Conservation (phyloP, 2,797 vertebrate species). For the Sebastiscus albofasciatus region DNA sequence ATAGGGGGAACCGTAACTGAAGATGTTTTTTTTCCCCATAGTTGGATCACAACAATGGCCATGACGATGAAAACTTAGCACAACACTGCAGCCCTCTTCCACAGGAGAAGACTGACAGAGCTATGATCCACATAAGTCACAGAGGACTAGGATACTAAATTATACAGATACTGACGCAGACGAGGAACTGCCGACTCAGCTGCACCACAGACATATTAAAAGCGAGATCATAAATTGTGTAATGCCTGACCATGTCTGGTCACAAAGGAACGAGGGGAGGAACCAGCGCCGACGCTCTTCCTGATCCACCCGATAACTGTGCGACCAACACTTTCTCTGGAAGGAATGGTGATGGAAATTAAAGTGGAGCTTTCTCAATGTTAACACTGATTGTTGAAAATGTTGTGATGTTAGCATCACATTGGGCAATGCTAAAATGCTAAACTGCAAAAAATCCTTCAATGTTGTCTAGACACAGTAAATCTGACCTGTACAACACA, state of each 20-base stretch:
- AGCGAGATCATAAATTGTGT: constrained; percentile 54
- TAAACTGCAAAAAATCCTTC: not conserved
- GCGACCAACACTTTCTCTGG: not conserved
- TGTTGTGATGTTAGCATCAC: not conserved
- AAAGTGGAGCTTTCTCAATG: not conserved
- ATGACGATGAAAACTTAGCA: constrained; percentile 13
- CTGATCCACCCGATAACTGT: not conserved
- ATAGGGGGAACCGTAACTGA: constrained; percentile 3
- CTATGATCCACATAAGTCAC: constrained; percentile 40
- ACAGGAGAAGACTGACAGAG: constrained; percentile 39
- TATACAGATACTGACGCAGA: constrained; percentile 63
- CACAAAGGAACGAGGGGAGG: not conserved
- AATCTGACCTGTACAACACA: not conserved
- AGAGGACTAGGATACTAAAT: constrained; percentile 63
- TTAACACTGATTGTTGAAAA: not conserved
- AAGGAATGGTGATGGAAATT: not conserved
- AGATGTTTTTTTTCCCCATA: constrained; percentile 13
- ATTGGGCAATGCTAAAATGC: not conserved
- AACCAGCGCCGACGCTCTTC: not conserved
- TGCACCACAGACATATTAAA: constrained; percentile 50
- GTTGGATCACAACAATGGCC: constrained; percentile 20
- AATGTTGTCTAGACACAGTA: not conserved
- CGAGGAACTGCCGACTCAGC: constrained; percentile 64
- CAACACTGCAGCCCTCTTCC: constrained; percentile 5
- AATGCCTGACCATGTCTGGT: constrained; percentile 16